Evolutionary conservation across 1,140 invertebrate genomes (phyloP).

Genomic region (Ericerus pela): DNA sequence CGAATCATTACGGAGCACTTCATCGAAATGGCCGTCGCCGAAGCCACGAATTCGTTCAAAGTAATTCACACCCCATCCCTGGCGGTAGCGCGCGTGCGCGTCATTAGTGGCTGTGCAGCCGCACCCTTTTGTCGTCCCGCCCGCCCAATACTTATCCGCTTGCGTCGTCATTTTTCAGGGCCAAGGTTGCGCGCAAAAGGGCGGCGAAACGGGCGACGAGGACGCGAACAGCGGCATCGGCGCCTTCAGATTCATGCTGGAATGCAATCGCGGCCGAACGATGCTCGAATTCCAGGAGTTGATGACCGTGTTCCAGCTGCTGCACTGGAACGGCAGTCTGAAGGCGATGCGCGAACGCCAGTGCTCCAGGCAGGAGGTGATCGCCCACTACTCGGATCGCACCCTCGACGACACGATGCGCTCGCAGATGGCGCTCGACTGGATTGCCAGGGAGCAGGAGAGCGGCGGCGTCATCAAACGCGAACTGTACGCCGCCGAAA

Average conservation of each 20-base stretch:
- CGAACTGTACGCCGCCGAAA: constrained; percentile 67
- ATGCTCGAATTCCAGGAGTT: constrained; percentile 94
- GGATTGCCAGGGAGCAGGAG: constrained; percentile 82
- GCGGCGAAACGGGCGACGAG: constrained; percentile 55
- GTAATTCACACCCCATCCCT: too few relatives aligned
- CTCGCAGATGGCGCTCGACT: constrained; percentile 87
- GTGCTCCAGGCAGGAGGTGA: constrained; percentile 85
- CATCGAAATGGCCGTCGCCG: constrained; percentile 79
- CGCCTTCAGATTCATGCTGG: constrained; percentile 87
- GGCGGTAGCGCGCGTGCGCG: too few relatives aligned
- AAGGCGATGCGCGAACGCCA: constrained; percentile 83
- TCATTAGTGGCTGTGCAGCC: too few relatives aligned
- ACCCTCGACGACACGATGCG: constrained; percentile 87
- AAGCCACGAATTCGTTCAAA: constrained; percentile 47
- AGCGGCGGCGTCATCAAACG: constrained; percentile 58
- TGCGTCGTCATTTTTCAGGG: too few relatives aligned
- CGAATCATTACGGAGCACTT: constrained; percentile 84
- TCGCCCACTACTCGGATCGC: constrained; percentile 84
- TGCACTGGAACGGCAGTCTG: constrained; percentile 90
- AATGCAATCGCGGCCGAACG: constrained; percentile 79
- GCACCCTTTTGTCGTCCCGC: too few relatives aligned
- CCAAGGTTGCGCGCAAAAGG: constrained; percentile 29
- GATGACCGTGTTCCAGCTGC: constrained; percentile 89
- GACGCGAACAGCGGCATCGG: constrained; percentile 73
- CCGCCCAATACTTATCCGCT: too few relatives aligned